Base-by-base conservation (phyloP, 1,140 invertebrate genomes). In the Ceratina japonica region DNA sequence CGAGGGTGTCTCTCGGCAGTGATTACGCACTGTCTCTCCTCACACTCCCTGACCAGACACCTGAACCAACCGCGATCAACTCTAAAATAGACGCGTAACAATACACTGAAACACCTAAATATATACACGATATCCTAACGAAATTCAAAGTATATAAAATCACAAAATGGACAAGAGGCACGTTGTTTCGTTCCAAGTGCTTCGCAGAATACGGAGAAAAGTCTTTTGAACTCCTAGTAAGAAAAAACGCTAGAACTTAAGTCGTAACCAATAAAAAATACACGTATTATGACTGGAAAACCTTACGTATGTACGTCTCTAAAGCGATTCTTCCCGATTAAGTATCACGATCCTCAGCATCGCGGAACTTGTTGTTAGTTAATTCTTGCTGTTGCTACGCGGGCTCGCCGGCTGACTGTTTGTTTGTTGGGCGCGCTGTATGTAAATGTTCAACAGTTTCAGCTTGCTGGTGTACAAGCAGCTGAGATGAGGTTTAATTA, bases 381-480 rank as follows among this genome's bases (percentile, higher is more conserved):
- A 92, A 87, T 91, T 92, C 65, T 90, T 90, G 66, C 75, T 92
- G 74, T 87, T 87, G 58, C 87, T 90, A 31, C 91, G 90, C 59
- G 92, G 90, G 87, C 91, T 92, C 56, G 91, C 82, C 0, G 91
- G 88, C 66, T 91, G 92, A 87, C 84, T 90, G 71, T 83, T 92
- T n/a, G 90, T 83, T 70, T 93, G 92, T 73, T 93, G 92, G 18
- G 94, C 93, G 69, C 95, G 92, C 83, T 95, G 95, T 87, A 96
- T 96, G 86, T 96, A 96, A 80, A 96, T 93, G 86, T 96, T 95
- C 24, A 96, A 90, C 22, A 96, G 91, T 86, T 96, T 96, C 62
- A 96, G 93, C 93, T 98, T 99, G 91, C 97, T 97, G 77, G 96
- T 95, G 81, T 96, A 96, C 13, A 99, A 92, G 24, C 94, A 94